phyloP scores from a whole-genome alignment of 1,140 invertebrate species.

The Meloidogyne hapla region DNA sequence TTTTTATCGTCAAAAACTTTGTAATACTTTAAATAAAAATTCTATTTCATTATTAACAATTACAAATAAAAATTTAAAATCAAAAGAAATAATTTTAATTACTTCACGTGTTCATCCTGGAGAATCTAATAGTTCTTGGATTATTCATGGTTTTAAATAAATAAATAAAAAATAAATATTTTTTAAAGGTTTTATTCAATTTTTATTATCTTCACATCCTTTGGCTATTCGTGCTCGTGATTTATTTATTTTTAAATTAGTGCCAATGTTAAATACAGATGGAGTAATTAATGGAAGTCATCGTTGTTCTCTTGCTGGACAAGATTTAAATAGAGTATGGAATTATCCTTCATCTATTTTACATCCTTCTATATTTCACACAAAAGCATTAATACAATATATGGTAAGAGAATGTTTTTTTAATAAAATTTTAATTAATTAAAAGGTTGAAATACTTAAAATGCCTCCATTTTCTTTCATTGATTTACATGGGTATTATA shows the following conservation, averaged over 20 bases:
- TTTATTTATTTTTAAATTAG: constrained; percentile 78
- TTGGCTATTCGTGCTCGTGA: constrained; percentile 47
- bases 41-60: constrained; percentile 78
- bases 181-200: constrained; percentile 35
- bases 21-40: constrained; percentile 80
- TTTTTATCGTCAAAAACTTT: constrained; percentile 74
- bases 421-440: constrained; percentile 16
- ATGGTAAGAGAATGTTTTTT: constrained; percentile 36
- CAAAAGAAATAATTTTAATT: constrained; percentile 69
- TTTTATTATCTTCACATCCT: constrained; percentile 29
- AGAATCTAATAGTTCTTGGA: constrained; percentile 83
- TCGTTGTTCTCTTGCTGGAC: constrained; percentile 82
- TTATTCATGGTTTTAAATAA: constrained; percentile 79
- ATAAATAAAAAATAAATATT: neutral
- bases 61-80: constrained; percentile 69
- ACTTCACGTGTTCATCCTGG: constrained; percentile 82
- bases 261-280: constrained; percentile 96
- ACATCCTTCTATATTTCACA: constrained; percentile 89
- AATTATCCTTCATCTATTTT: constrained; percentile 76
- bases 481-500: constrained; percentile 85
- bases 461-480: constrained; percentile 79
- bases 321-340: constrained; percentile 76
- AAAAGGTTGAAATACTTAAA: constrained; percentile 49
- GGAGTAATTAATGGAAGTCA: constrained; percentile 77
- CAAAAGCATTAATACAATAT: constrained; percentile 71